A percentile compares a stretch with the other conserved stretches of the same genome.
Evolutionary conservation across 2,797 vertebrate species (phyloP).

Genomic region (Xerus rutilus): DNA sequence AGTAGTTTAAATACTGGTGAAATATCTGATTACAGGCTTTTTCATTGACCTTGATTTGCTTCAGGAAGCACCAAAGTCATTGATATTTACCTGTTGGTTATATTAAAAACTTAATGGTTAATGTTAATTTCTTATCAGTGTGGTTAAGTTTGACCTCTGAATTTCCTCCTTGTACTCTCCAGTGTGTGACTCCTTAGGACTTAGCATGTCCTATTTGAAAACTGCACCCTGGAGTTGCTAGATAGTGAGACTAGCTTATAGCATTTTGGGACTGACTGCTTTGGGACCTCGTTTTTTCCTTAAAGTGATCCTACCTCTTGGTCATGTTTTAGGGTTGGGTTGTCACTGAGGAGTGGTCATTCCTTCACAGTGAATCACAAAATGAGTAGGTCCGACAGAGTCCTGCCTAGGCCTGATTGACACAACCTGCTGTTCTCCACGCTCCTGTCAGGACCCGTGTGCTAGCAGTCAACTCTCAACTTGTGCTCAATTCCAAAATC

Average conservation of each 20-base stretch:
- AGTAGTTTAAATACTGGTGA: slow-evolving; percentile 58
- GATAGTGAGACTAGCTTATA: not conserved
- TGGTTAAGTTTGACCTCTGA: slow-evolving; percentile 47
- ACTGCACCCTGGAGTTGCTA: not conserved
- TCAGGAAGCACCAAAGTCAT: slow-evolving; percentile 59
- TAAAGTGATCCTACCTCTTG: slow-evolving; percentile 7
- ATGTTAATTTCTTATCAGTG: slow-evolving; percentile 54
- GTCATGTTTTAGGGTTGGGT: slow-evolving; percentile 49
- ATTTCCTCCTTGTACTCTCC: slow-evolving; percentile 13
- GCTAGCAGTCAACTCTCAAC: not conserved
- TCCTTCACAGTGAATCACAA: slow-evolving; percentile 69
- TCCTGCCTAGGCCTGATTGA: not conserved
- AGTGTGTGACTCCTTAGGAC: not conserved
- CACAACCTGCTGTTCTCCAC: not conserved
- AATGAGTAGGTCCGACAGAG: not conserved
- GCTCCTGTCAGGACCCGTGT: not conserved
- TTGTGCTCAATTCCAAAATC: not conserved
- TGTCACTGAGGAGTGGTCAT: slow-evolving; percentile 71
- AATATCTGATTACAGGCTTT: slow-evolving; percentile 64
- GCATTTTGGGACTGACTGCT: not conserved
- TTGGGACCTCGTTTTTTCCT: not conserved
- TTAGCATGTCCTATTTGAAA: slow-evolving; percentile 5
- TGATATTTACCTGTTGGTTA: slow-evolving; percentile 53
- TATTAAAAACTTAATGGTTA: slow-evolving; percentile 56
- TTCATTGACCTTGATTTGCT: slow-evolving; percentile 73